phyloP scores from a whole-genome alignment of 2,797 vertebrate species.

The Coranthus polyacanthus region DNA sequence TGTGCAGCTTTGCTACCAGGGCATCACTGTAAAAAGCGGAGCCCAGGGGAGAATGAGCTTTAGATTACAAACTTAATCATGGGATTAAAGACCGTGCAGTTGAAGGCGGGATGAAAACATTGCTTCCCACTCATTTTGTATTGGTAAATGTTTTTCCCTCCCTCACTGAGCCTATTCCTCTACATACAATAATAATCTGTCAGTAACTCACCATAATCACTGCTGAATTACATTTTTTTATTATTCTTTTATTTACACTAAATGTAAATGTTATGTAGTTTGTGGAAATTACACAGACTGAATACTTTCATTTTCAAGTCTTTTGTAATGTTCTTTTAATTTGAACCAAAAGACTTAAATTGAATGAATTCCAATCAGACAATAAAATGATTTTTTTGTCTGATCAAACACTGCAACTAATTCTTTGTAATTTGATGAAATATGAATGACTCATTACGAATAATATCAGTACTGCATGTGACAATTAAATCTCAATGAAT shows the following conservation, averaged over 20 bases:
- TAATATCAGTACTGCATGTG: neutral
- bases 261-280: no score
- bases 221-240: no score
- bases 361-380: neutral
- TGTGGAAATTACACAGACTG: no score
- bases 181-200: neutral
- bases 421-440: neutral
- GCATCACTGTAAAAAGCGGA: slow-evolving; percentile 34
- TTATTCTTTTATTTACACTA: no score
- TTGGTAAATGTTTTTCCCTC: slow-evolving; percentile 18
- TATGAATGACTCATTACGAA: slow-evolving; percentile 1
- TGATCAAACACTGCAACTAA: slow-evolving; percentile 10
- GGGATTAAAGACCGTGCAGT: slow-evolving; percentile 50
- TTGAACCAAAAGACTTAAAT: neutral
- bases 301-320: no score
- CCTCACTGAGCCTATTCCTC: slow-evolving; percentile 4
- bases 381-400: slow-evolving; percentile 17
- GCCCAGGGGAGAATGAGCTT: slow-evolving; percentile 61
- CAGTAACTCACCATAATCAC: neutral
- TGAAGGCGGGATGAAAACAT: slow-evolving; percentile 24
- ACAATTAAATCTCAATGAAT: slow-evolving; percentile 30
- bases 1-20: slow-evolving; percentile 33
- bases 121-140: slow-evolving; percentile 36
- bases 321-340: neutral
- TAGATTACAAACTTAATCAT: slow-evolving; percentile 70